These are phyloP conservation scores for Lycocerus yunnanus DNA, from an alignment of 2,888 invertebrate genomes.

Conservation along the genomic window DNA sequence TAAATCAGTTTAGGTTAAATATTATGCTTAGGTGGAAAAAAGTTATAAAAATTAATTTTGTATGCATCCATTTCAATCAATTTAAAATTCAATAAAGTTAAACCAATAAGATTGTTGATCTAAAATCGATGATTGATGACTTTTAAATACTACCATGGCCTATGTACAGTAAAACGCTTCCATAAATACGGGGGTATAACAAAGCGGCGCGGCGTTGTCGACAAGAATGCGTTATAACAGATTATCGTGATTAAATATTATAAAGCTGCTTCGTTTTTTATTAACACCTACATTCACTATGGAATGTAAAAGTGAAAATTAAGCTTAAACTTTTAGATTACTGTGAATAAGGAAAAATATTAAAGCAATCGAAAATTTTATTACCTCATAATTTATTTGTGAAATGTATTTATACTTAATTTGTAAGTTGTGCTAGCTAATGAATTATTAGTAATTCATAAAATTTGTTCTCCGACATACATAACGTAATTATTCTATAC, in stretches of 20 bases:
- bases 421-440: not conserved
- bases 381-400: not conserved
- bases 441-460: not conserved
- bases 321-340: conserved; percentile 5
- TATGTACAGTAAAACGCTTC: not conserved
- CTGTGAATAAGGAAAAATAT: not conserved
- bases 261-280: conserved; percentile 10
- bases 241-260: conserved; percentile 18
- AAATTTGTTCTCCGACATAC: not conserved
- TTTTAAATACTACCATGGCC: not conserved
- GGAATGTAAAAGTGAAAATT: conserved; percentile 6
- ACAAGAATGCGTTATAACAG: conserved; percentile 15
- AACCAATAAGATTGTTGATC: not conserved
- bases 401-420: not conserved
- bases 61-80: conserved; percentile 2
- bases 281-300: conserved; percentile 13
- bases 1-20: not conserved
- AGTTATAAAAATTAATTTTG: conserved; percentile 1
- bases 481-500: not conserved
- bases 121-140: conserved; percentile 8
- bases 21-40: not conserved
- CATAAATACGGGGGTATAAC: conserved; percentile 3
- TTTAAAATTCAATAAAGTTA: conserved; percentile 6
- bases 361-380: not conserved
- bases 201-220: not conserved